A percentile compares a stretch with the other conserved stretches of the same genome.
Conservation (phyloP, 2,888 invertebrate genomes). For the Amorpha juglandis region DNA sequence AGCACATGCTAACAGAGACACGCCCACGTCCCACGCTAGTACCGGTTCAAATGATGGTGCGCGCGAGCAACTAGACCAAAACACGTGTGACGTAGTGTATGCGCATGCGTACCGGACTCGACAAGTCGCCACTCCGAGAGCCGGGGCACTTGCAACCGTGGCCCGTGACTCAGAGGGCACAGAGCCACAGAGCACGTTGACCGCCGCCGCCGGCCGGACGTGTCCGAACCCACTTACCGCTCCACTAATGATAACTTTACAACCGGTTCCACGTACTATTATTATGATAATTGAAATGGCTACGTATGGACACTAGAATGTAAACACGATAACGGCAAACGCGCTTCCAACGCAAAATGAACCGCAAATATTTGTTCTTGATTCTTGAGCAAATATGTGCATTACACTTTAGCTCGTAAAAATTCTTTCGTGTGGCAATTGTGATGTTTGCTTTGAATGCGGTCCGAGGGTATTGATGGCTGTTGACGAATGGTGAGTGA, state of each 20-base stretch:
- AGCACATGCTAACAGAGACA: slow-evolving; percentile 20
- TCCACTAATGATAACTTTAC: slow-evolving; percentile 50
- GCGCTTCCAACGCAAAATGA: slow-evolving; percentile 31
- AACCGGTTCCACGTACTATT: slow-evolving; percentile 59
- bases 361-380: slow-evolving; percentile 38
- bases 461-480: neutral
- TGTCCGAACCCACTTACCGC: slow-evolving; percentile 42
- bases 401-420: slow-evolving; percentile 24
- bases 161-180: slow-evolving; percentile 46
- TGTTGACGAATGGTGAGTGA: neutral
- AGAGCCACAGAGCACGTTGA: slow-evolving; percentile 73
- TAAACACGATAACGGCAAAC: slow-evolving; percentile 52
- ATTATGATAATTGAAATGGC: slow-evolving; percentile 54
- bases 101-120: slow-evolving; percentile 32
- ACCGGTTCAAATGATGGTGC: slow-evolving; percentile 7
- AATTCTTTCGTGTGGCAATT: slow-evolving; percentile 22
- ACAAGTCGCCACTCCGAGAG: neutral
- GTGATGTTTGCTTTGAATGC: slow-evolving; percentile 21
- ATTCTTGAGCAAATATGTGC: slow-evolving; percentile 27
- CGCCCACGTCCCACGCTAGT: slow-evolving; percentile 14
- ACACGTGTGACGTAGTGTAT: slow-evolving; percentile 31
- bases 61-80: slow-evolving; percentile 30
- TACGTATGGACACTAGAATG: slow-evolving; percentile 45
- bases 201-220: slow-evolving; percentile 60
- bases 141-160: neutral